Evolutionary conservation across 2,113 vertebrate genomes (phyloP), one percentile per base, ranked within the genome.

Genomic region (Misgurnus mizolepis): DNA sequence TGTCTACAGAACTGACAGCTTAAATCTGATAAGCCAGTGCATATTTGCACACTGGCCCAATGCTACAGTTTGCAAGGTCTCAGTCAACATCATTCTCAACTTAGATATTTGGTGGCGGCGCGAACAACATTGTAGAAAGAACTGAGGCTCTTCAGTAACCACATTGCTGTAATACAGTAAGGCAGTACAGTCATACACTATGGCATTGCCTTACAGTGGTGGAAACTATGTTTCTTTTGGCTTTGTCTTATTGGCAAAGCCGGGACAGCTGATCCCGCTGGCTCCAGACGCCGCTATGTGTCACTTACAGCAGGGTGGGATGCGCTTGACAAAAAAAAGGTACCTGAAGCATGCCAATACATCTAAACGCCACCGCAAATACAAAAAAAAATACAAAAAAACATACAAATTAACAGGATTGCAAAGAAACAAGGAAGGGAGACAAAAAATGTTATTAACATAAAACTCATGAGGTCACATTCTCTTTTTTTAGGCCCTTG

Each of bases 331-430:
- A 58, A 82, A 86, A 87, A 85, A 88, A 85, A 86, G 82, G 87
- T 86, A 89, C 80, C 87, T 88, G 85, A 82, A 82, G 86, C n/a
- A 22, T 43, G 88, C 84, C 18, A 5, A 78, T 86, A 85, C 86
- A 70, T 84, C 89, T 87, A 89, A 87, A 87, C 70, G 66, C 78
- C 83, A 76, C 41, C 47, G 5, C 34, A 85, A 80, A 84, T 22
- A 74, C 84, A 88, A 89, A 90, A 86, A 80, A 89, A 85, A 80
- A 84, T 22, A 74, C 84, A 88, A 89, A 90, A 86, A 80, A 89
- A n/a, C n/a, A 87, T 66, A 76, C 61, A 55, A 86, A 71, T 76
- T 72, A 78, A 85, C 49, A 11, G 17, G 75, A 62, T 6, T 12
- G 79, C 64, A 80, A n/a, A 62, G 60, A 78, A 74, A 76, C 49